These are phyloP conservation scores for Baronia brevicornis DNA, from an alignment of 2,888 invertebrate genomes.

Conservation along the genomic window DNA sequence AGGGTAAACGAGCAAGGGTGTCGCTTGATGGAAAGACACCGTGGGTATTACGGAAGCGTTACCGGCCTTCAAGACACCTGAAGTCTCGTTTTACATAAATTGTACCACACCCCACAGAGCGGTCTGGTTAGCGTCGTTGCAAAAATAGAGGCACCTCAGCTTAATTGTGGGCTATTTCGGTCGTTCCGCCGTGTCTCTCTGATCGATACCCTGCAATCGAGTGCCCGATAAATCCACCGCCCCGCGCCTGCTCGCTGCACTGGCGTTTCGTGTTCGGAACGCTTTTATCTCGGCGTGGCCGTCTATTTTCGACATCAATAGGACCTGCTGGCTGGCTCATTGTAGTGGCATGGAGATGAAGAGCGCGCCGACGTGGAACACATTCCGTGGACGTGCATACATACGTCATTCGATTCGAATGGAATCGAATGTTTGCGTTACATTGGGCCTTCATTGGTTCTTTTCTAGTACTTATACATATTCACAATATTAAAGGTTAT, in stretches of 20 bases:
- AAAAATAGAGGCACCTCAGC: slow-evolving; percentile 39
- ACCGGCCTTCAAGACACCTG: too few species aligned
- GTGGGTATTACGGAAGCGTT: too few species aligned
- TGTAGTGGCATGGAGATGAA: too few species aligned
- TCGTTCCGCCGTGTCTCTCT: slow-evolving; percentile 11
- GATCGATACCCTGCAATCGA: slow-evolving; percentile 16
- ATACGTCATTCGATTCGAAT: too few species aligned
- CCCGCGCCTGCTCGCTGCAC: neutral
- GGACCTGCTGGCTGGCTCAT: slow-evolving; percentile 5
- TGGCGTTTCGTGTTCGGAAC: slow-evolving; percentile 4
- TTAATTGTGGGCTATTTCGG: slow-evolving; percentile 47
- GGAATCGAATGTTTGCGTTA: too few species aligned
- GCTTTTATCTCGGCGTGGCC: slow-evolving; percentile 5
- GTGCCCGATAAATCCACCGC: slow-evolving; percentile 1
- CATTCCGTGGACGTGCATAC: too few species aligned
- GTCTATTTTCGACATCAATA: slow-evolving; percentile 11
- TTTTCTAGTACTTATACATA: too few species aligned
- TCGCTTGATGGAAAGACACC: too few species aligned
- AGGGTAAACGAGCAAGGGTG: too few species aligned
- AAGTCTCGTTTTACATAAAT: neutral
- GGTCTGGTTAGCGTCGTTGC: slow-evolving; percentile 40
- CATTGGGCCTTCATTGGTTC: too few species aligned
- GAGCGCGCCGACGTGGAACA: too few species aligned
- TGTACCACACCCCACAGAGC: slow-evolving; percentile 25
- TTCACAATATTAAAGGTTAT: too few species aligned